A percentile compares a stretch with the other conserved stretches of the same genome.
These are phyloP conservation scores for Leptodactylus fallax DNA, from an alignment of 2,797 vertebrate genomes.

Conservation along the genomic window DNA sequence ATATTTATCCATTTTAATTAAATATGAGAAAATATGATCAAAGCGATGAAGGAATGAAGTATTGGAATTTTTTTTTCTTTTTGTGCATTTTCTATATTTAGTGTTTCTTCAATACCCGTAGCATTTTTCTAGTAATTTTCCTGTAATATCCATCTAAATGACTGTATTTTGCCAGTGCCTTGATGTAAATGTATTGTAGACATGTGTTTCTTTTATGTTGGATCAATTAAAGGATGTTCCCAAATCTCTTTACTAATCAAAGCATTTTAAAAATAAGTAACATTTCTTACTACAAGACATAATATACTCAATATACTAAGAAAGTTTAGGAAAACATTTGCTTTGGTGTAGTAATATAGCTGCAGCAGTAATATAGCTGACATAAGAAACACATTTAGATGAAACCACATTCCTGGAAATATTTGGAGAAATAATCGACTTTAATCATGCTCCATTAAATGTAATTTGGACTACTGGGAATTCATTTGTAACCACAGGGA, in stretches of 20 bases:
- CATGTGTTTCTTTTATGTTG: neutral
- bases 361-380: neutral
- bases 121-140: no score
- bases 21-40: no score
- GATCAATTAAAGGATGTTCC: neutral
- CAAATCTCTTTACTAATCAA: neutral
- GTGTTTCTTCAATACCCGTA: no score
- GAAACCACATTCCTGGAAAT: constrained; percentile 22
- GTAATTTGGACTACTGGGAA: constrained; percentile 29
- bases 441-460: constrained; percentile 33
- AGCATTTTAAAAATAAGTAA: neutral
- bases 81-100: no score
- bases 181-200: neutral
- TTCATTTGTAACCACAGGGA: neutral
- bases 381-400: neutral
- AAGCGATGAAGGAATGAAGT: no score
- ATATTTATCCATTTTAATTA: no score
- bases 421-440: constrained; percentile 34
- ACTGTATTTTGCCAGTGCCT: neutral
- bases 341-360: constrained; percentile 4
- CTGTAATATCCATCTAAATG: neutral
- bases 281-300: neutral
- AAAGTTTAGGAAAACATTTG: constrained; percentile 25
- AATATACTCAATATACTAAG: neutral
- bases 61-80: no score